Conservation (phyloP, 2,797 vertebrate species). For the Catamblyrhynchus diadema region DNA sequence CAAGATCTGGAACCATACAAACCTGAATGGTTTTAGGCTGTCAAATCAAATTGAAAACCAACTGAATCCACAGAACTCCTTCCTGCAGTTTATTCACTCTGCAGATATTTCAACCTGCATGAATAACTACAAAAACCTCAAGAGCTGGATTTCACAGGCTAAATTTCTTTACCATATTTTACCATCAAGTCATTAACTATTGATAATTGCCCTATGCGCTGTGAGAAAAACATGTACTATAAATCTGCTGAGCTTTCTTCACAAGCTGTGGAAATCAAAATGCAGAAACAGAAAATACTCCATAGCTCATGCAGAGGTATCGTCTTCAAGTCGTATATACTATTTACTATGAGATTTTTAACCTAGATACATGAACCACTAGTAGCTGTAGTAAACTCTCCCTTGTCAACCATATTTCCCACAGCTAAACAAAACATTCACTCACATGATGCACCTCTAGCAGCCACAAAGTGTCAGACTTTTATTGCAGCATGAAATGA, state of each 20-base stretch:
- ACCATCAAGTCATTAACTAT: background rate
- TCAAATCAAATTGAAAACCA: background rate
- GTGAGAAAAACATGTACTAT: background rate
- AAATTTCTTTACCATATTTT: background rate
- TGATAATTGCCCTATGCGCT: background rate
- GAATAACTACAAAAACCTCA: background rate
- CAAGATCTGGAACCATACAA: background rate
- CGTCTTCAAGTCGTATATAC: background rate
- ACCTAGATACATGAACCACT: background rate
- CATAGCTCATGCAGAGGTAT: background rate
- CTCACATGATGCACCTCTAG: background rate
- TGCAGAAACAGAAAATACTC: background rate
- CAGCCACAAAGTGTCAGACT: background rate
- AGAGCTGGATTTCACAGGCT: background rate
- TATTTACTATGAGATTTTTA: background rate
- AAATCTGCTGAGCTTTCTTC: background rate
- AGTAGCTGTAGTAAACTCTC: background rate
- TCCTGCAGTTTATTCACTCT: background rate
- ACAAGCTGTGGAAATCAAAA: background rate
- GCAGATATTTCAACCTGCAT: background rate
- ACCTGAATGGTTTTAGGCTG: background rate
- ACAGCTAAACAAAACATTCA: background rate
- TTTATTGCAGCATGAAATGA: background rate
- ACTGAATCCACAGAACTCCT: background rate
- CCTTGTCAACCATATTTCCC: background rate